Percentiles rank a stretch among this genome's conserved stretches.
phyloP scores from a whole-genome alignment of 2,888 invertebrate species.

The Rugalucina vietnamica region DNA sequence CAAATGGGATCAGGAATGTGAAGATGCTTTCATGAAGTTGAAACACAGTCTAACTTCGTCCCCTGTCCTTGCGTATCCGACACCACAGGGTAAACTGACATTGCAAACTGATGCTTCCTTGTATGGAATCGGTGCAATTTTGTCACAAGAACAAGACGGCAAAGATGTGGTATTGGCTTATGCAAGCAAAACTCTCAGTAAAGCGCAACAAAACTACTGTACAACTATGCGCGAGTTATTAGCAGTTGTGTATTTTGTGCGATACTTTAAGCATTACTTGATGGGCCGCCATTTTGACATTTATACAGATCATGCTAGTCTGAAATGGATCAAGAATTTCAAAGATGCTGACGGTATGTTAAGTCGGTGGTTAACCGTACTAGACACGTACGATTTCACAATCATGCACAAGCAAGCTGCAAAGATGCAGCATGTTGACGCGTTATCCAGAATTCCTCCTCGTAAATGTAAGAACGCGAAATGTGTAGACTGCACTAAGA shows the following conservation, averaged over 20 bases:
- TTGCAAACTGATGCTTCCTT: slow-evolving; percentile 37
- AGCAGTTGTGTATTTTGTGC: slow-evolving; percentile 35
- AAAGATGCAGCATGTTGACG: background rate
- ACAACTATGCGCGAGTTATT: slow-evolving; percentile 38
- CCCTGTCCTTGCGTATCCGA: slow-evolving; percentile 13
- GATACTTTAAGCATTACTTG: slow-evolving; percentile 35
- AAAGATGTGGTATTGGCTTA: slow-evolving; percentile 32
- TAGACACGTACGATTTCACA: slow-evolving; percentile 36
- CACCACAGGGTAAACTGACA: background rate
- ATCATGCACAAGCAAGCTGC: slow-evolving; percentile 19
- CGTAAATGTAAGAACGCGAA: background rate
- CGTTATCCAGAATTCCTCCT: background rate
- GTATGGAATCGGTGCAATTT: slow-evolving; percentile 26
- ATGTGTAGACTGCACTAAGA: background rate
- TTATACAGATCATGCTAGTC: slow-evolving; percentile 32
- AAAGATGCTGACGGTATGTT: slow-evolving; percentile 47
- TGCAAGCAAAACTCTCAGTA: slow-evolving; percentile 22
- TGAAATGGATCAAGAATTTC: slow-evolving; percentile 35
- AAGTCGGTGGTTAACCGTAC: background rate
- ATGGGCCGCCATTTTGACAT: slow-evolving; percentile 11
- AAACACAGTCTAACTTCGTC: background rate
- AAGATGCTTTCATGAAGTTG: background rate
- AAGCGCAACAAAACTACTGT: slow-evolving; percentile 34
- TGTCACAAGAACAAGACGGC: slow-evolving; percentile 36
- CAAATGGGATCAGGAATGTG: background rate